Percentiles rank a stretch among this genome's conserved stretches.
Evolutionary conservation across 2,797 vertebrate genomes (phyloP).

Genomic region (Dendrocincla tyrannina): DNA sequence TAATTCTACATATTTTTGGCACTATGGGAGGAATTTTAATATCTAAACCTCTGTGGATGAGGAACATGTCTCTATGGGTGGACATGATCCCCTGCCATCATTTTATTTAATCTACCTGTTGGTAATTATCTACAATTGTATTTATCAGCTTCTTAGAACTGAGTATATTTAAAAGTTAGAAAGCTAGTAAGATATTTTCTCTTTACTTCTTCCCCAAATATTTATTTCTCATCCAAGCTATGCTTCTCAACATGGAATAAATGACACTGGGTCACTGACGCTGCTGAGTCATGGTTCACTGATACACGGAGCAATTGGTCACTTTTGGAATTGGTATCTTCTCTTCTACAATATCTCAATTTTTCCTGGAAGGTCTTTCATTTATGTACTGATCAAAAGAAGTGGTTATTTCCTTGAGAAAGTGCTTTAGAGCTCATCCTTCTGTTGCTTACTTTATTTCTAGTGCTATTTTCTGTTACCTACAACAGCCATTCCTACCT

Average conservation of each 20-base stretch:
- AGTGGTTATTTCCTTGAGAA: neutral
- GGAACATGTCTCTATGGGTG: neutral
- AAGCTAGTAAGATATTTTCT: neutral
- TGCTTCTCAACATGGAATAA: neutral
- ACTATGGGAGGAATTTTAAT: neutral
- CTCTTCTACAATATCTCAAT: neutral
- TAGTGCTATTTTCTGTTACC: neutral
- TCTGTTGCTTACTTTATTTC: neutral
- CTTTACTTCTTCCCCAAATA: neutral
- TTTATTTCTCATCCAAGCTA: neutral
- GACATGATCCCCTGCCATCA: neutral
- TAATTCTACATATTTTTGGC: neutral
- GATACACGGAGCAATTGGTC: neutral
- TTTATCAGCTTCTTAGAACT: fast-evolving
- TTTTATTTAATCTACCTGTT: neutral
- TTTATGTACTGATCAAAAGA: neutral
- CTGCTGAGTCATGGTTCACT: neutral
- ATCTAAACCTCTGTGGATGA: neutral
- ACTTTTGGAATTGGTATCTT: neutral
- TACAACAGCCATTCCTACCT: neutral
- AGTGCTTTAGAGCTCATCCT: neutral
- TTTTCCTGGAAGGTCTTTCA: neutral
- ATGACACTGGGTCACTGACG: neutral
- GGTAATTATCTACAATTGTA: neutral
- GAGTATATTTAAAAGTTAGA: neutral